Evolutionary conservation across 2,888 invertebrate species (phyloP), one percentile per base, ranked within the genome.

Genomic region (Athalia cordata): DNA sequence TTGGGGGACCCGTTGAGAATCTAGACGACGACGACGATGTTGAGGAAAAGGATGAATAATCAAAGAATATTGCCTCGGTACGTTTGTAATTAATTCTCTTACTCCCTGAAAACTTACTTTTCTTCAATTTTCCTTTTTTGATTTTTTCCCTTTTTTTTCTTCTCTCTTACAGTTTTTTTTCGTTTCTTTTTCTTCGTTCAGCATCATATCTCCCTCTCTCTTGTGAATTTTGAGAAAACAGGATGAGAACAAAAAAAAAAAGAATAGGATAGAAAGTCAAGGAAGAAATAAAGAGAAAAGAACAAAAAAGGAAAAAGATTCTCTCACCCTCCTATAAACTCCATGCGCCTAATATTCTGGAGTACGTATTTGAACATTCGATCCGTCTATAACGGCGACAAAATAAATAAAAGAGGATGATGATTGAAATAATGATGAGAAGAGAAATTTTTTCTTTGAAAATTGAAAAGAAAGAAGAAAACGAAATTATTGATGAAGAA

Each of bases 131-230:
- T 43, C 0, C 45, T 29, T 6, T 7, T 3, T 5, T 7, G 1
- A n/a, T 62, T 62, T 62, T 15, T 29, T 29, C 1, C 2, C 1
- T 15, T 62, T 62, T 15, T 45, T 43, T 29, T 7, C n/a, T 13
- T n/a, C 1, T 49, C 7, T 8, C 15, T 7, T 66, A 49, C 13
- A 13, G 4, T 61, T 29, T 15, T 62, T 15, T 29, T 9, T 8
- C 9, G 4, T 15, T 13, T 49, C 59, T 61, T 68, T 75, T 76
- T 78, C 57, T 70, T 78, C 64, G 78, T 78, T 65, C 78, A 65
- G n/a, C 59, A 11, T 59, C 79, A 68, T 78, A 67, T 74, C 65
- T 62, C 61, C 5, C 43, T 3, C 5, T 7, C 0, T 57, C 9
- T 57, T 11, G 1, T 9, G 0, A 5, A 62, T 29, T 61, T 6